These are phyloP conservation scores for Volucella bombylans DNA, from an alignment of 2,888 invertebrate genomes.

Conservation along the genomic window DNA sequence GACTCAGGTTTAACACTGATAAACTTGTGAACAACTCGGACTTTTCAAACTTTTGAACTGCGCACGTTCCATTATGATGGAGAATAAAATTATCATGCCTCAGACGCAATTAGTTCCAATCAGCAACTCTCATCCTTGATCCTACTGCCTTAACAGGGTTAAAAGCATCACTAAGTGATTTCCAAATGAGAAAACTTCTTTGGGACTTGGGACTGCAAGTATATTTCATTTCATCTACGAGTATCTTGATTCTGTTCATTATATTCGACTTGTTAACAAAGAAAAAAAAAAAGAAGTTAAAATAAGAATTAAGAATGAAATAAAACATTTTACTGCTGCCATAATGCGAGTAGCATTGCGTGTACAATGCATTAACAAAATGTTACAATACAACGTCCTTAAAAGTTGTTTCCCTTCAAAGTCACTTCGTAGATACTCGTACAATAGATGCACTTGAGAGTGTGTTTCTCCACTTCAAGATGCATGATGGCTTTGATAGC, in stretches of 20 bases:
- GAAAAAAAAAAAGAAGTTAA: no score
- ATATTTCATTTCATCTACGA: background rate
- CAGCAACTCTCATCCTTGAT: slow-evolving; percentile 15
- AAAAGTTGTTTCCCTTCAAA: background rate
- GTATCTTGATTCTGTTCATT: slow-evolving; percentile 2
- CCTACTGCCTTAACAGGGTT: background rate
- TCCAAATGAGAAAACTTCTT: slow-evolving; percentile 25
- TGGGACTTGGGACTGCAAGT: background rate
- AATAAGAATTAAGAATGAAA: no score
- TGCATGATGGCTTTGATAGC: slow-evolving; percentile 34
- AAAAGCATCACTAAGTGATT: slow-evolving; percentile 33
- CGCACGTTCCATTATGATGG: background rate
- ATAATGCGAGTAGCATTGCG: background rate
- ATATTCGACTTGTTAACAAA: slow-evolving; percentile 4
- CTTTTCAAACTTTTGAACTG: background rate
- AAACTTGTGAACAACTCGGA: no score
- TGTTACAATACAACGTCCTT: background rate
- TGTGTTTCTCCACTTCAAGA: background rate
- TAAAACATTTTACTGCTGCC: background rate
- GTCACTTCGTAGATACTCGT: slow-evolving; percentile 4
- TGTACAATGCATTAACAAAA: slow-evolving; percentile 24
- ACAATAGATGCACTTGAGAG: slow-evolving; percentile 9
- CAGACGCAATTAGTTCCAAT: slow-evolving; percentile 45
- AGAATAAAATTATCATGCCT: slow-evolving; percentile 12
- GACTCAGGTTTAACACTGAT: no score